Evolutionary conservation across 92 coral and sea anemone species (phyloP), one percentile per base, ranked within the genome.

Genomic region (Scolanthus callimorphus): DNA sequence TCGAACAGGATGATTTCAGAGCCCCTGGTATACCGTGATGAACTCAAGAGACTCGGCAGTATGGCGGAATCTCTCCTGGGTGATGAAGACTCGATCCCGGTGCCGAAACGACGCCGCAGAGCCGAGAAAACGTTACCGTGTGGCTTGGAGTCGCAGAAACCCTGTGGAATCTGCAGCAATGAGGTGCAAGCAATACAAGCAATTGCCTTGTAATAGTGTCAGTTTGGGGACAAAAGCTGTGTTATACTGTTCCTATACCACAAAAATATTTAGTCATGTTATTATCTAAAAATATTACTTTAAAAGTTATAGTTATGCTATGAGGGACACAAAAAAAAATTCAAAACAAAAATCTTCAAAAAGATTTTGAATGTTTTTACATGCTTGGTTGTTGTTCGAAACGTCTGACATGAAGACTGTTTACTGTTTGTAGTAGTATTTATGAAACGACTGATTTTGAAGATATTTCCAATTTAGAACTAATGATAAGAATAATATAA

Each of bases 141-240:
- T 66, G 76, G 71, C 45, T 76, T 30, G 29, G 65, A 80, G 65
- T 58, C 80, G 20, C 66, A 69, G 31, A 65, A 71, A 63, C 49
- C 70, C 60, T 72, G 86, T 73, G 76, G 80, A 45, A 65, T 51
- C 29, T 73, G 76, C 51, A 65, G 64, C 55, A 67, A 41, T 55
- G 86, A 70, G 26, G 76, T 74, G 24, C 81, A 80, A 39, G 73
- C 86, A 21, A 55, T 80, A 60, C 81, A 80, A 71, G 80, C 86
- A 17, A 61, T 80, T 51, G 86, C 76, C 70, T 65, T 80, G 81
- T 80, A 80, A 60, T 31, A 70, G 76, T 80, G 80, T 25, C 81
- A 72, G 86, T 73, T 69, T 65, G 72, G 67, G 81, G 73, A 80
- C 81, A 80, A 50, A 73, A 29, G 48, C 75, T 72, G 67, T 63